Base-by-base conservation (phyloP, 2,888 invertebrate genomes). In the Eupithecia subumbrata region DNA sequence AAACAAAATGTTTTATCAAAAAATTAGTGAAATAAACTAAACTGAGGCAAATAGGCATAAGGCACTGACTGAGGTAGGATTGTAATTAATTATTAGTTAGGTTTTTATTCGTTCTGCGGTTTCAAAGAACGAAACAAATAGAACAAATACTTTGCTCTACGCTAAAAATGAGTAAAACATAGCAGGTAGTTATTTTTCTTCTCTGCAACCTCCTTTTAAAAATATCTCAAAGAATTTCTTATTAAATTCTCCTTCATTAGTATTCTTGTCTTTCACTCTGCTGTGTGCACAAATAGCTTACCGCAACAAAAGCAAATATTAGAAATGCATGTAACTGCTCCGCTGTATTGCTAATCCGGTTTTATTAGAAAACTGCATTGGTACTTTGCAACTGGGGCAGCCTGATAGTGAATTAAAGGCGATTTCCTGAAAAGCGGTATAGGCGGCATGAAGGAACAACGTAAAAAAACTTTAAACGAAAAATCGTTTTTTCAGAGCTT, bases 331-430 rank as follows among this genome's bases (percentile, higher is more conserved):
- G 68, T 66, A 45, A 73, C 78, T 37, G 63, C 73, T 71, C 56
- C 73, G 71, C 75, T 73, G 73, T 77, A 75, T 71, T 72, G 72
- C 74, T 77, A 77, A 79, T 78, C 77, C 74, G 48, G 73, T 74
- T 76, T 76, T 79, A 80, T 76, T 78, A 76, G 69, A 75, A 76
- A 71, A 77, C 71, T 73, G 72, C 72, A 78, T 75, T 25, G 60
- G 25, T 60, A 79, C 76, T 80, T 81, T 72, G 75, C 76, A 77
- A 72, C 76, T 83, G 81, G 78, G 76, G 69, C 75, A 67, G 71
- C 69, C 45, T 43, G 79, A 77, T 71, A 76, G 79, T 52, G 52
- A 60, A 40, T 69, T 37, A 43, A 37, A 80, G 79, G 74, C 34
- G 67, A 71, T 9, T 30, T 43, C 16, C 4, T 16, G 56, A 22